Evolutionary conservation across 2,888 invertebrate species (phyloP).

Genomic region (Papilio gigon): DNA sequence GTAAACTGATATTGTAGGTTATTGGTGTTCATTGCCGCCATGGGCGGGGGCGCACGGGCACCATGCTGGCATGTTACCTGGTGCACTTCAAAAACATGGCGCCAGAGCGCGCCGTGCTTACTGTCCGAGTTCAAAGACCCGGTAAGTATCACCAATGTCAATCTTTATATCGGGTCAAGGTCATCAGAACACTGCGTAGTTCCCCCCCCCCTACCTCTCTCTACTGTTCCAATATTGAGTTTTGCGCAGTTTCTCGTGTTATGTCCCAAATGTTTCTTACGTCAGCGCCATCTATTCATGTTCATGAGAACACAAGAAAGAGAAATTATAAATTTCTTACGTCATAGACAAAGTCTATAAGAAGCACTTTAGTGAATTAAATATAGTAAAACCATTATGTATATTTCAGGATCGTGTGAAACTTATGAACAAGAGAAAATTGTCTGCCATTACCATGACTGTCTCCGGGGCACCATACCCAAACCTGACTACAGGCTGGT

Average conservation of each 20-base stretch:
- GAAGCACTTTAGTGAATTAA: not conserved
- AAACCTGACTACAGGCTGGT: constrained; percentile 74
- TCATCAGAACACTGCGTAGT: too few relatives aligned
- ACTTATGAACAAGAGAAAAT: constrained; percentile 84
- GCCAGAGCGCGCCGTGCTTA: constrained; percentile 84
- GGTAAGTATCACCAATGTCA: constrained; percentile 55
- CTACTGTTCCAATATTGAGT: too few relatives aligned
- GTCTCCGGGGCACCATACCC: constrained; percentile 72
- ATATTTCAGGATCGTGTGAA: constrained; percentile 81
- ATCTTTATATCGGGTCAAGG: too few relatives aligned
- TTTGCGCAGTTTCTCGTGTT: too few relatives aligned
- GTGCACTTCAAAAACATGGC: constrained; percentile 83
- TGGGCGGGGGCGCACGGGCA: constrained; percentile 88
- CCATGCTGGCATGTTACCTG: constrained; percentile 88
- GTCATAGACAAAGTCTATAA: too few relatives aligned
- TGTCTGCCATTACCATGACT: constrained; percentile 83
- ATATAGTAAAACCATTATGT: not conserved
- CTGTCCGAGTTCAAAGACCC: constrained; percentile 82
- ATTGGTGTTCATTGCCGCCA: constrained; percentile 87
- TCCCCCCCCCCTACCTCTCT: too few relatives aligned
- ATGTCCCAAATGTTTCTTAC: not conserved
- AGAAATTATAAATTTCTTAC: too few relatives aligned
- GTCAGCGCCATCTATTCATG: not conserved
- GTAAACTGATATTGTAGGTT: constrained; percentile 68
- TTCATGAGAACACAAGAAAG: too few relatives aligned